These are phyloP conservation scores for Belonocnema kinseyi DNA, from an alignment of 1,140 invertebrate genomes.

Conservation along the genomic window DNA sequence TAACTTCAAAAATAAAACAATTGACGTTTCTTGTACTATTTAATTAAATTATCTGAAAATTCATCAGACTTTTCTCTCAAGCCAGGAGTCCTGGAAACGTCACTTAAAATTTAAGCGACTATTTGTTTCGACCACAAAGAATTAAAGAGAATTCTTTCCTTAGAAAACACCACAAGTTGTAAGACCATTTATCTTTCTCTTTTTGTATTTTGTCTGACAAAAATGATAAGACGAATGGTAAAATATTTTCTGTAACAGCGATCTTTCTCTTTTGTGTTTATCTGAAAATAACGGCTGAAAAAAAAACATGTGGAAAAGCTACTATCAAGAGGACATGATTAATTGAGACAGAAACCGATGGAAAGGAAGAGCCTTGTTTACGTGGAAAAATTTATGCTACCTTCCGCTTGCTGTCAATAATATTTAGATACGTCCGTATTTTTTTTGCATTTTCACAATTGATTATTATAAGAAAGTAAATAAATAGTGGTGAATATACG, in stretches of 20 bases:
- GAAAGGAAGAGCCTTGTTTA: too few relatives aligned
- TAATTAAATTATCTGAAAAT: too few relatives aligned
- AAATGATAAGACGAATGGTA: background rate
- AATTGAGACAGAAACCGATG: background rate
- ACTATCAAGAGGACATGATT: background rate
- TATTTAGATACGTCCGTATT: background rate
- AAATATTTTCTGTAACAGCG: conserved; percentile 19
- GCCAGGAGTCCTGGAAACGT: too few relatives aligned
- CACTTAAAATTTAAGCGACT: too few relatives aligned
- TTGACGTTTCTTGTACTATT: too few relatives aligned
- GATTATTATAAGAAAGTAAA: too few relatives aligned
- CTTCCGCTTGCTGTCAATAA: background rate
- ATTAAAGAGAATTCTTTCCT: too few relatives aligned
- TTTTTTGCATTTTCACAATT: background rate
- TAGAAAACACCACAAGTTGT: background rate
- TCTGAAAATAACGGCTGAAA: background rate
- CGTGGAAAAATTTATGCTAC: too few relatives aligned
- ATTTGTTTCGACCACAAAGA: too few relatives aligned
- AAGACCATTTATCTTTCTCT: background rate
- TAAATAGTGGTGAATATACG: too few relatives aligned
- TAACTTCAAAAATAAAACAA: too few relatives aligned
- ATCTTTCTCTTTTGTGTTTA: background rate
- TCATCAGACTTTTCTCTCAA: too few relatives aligned
- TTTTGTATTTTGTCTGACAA: background rate
- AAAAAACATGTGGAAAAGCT: background rate